Evolutionary conservation across 2,797 vertebrate genomes (phyloP).

Genomic region (Cuniculus paca): DNA sequence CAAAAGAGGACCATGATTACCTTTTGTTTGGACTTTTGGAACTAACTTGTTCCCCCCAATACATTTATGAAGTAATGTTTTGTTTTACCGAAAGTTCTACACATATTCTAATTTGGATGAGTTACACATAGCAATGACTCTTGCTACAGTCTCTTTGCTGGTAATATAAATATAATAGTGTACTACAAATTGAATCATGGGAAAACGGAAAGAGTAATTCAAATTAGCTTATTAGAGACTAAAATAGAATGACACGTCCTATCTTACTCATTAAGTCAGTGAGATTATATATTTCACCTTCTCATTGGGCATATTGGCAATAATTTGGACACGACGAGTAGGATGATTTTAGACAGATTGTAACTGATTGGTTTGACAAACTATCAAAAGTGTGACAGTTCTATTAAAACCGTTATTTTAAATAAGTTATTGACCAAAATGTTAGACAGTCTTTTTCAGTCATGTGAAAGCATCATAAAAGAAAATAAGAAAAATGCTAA

Average conservation of each 20-base stretch:
- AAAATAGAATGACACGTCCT: not conserved
- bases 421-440: not conserved
- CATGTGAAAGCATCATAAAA: not conserved
- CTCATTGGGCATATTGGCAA: not conserved
- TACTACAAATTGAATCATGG: not conserved
- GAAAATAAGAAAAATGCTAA: not conserved
- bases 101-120: not conserved
- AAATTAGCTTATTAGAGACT: not conserved
- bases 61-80: not conserved
- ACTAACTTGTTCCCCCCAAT: not conserved
- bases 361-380: slow-evolving; percentile 6
- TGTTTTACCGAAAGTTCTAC: not conserved
- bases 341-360: not conserved
- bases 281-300: not conserved
- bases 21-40: not conserved
- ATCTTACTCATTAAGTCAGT: not conserved
- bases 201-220: not conserved
- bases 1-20: not conserved
- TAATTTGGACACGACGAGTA: not conserved
- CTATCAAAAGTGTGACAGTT: not conserved
- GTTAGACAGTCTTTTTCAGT: not conserved
- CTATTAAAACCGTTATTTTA: slow-evolving; percentile 33
- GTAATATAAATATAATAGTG: not conserved
- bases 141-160: rapidly evolving
- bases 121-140: not conserved